Evolutionary conservation across 2,113 vertebrate species (phyloP), one percentile per base, ranked within the genome.

Genomic region (Megaceryle torquata): DNA sequence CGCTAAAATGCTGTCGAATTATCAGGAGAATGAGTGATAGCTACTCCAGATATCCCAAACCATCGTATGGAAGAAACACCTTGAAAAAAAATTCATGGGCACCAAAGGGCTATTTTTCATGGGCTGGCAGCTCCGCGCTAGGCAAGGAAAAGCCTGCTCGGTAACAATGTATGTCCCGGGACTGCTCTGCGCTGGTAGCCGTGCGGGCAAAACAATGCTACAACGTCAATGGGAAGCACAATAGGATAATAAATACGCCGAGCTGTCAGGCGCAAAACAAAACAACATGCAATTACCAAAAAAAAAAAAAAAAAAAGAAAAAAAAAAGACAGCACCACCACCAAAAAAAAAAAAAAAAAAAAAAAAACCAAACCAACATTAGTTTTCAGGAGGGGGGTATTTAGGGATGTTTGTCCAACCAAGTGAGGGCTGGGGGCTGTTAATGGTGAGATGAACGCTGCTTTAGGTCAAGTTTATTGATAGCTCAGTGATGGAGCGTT

Each of bases 231-330:
- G 63, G 82, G 91, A 89, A 95, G 71, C 95, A 96, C 96, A 96
- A 95, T 96, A 95, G 95, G 83, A 95, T 80, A 95, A 95, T 95
- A 96, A 97, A 95, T 96, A 97, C 95, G 54, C 92, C 86, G 95
- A 92, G 87, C 88, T 96, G 95, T 96, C 96, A 96, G 88, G 59
- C 53, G 31, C 56, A 67, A 94, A 92, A 91, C 82, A 96, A 95
- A 94, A 89, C 93, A 88, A 65, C 87, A 85, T 48, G 54, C 78
- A 83, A 54, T 4, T 71, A 37, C 17, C 33, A 15, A 15, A 33
- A 54, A 17, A 41, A 33, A 31, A 24, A 13, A 16, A 29, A n/a
- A 5, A 43, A 43, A 43, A 44, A 43, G 14, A 43, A 43, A 44
- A 4, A 44, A 15, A 16, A 16, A 6, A 44, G 39, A 41, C 10